Evolutionary conservation across 2,113 vertebrate species (phyloP), one percentile per base, ranked within the genome.

Genomic region (Sceloporus tristichus): DNA sequence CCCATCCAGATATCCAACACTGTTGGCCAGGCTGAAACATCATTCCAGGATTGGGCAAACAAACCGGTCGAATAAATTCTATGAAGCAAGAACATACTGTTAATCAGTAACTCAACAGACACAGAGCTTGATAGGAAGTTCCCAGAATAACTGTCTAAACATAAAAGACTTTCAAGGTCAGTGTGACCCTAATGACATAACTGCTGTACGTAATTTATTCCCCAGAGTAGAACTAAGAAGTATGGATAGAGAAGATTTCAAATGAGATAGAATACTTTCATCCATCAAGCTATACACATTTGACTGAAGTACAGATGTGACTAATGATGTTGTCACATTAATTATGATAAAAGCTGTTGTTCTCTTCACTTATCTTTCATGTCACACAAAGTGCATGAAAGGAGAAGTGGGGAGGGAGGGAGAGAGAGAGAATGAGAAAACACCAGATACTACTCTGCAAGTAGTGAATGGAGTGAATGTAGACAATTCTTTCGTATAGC

Each of bases 1-100:
- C 97, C 97, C 97, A 98, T 9, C 97, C 97, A 16, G 97, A 96
- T 90, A 97, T 97, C 97, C 96, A 97, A 89, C 96, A 97, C 25
- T 59, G 0, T 78, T 97, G 91, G 0, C 73, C 4, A 0, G 93
- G 34, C 19, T 94, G 66, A 79, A 97, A 96, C 89, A 79, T 90
- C 96, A 97, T 85, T 87, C 96, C 97, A 0, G 94, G 89, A 77
- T 97, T 98, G 68, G 97, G 97, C 89, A 98, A 94, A 76, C 97
- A 98, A 75, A 97, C 94, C 0, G 97, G 96, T 13, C 14, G 88
- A 77, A 97, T 18, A 0, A 0, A 10, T n/a, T 94, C 96, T 96
- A 90, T 91, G 92, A 86, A 92, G 84, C 16, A 92, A 87, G 75
- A 91, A 83, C 11, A 89, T 18, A 82, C 14, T 19, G 56, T 54